These are phyloP conservation scores for Cantharis flavilabris DNA, from an alignment of 2,888 invertebrate genomes.

Conservation along the genomic window DNA sequence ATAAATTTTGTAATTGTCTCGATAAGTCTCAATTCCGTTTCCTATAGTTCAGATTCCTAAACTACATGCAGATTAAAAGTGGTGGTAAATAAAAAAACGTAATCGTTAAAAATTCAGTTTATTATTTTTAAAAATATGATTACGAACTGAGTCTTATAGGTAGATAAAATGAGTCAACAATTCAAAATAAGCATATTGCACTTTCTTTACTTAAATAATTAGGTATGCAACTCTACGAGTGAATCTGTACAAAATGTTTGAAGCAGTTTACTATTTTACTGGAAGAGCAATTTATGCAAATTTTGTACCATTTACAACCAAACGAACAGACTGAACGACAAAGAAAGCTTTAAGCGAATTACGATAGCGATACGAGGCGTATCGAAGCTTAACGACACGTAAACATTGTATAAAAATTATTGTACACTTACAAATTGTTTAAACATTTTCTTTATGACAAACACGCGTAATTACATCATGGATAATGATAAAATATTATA, in stretches of 20 bases:
- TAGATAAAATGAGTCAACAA: neutral
- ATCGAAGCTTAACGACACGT: constrained; percentile 12
- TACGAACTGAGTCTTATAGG: neutral
- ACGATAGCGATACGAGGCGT: neutral
- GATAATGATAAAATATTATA: constrained; percentile 24
- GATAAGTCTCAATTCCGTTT: too few relatives aligned
- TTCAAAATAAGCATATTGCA: neutral
- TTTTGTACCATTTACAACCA: neutral
- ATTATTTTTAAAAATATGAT: neutral
- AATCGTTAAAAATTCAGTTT: neutral
- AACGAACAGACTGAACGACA: neutral
- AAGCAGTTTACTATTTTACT: neutral
- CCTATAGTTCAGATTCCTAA: too few relatives aligned
- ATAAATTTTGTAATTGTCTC: too few relatives aligned
- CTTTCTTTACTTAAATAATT: neutral
- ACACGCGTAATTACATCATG: constrained; percentile 12
- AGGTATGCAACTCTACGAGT: neutral
- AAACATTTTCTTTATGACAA: constrained; percentile 9
- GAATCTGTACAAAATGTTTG: neutral
- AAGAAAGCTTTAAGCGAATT: neutral
- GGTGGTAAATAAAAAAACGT: neutral
- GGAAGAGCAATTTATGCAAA: neutral
- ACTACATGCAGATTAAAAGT: too few relatives aligned
- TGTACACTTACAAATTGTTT: constrained; percentile 27
- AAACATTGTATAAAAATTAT: constrained; percentile 25